Evolutionary conservation across 2,888 invertebrate species (phyloP).

Genomic region (Mesorhabditis sp.): DNA sequence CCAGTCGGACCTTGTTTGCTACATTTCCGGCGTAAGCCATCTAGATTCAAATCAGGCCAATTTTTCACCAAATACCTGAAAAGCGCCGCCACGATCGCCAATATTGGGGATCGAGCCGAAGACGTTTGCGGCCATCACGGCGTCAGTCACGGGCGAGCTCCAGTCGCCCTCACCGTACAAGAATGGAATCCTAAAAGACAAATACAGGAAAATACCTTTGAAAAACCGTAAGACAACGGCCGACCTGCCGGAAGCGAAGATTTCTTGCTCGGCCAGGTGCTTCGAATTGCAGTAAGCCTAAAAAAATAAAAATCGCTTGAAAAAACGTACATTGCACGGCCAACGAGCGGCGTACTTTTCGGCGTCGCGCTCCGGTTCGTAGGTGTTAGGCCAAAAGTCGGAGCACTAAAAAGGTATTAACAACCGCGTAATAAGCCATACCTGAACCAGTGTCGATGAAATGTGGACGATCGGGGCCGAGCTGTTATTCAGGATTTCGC

Average conservation of each 20-base stretch:
- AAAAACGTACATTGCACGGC: conserved; percentile 22
- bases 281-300: conserved; percentile 44
- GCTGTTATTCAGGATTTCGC: not conserved
- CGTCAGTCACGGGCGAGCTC: conserved; percentile 33
- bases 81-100: conserved; percentile 43
- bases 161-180: conserved; percentile 38
- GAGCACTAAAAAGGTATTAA: conserved; percentile 46
- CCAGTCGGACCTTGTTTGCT: conserved; percentile 32
- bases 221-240: conserved; percentile 20
- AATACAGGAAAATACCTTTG: not conserved
- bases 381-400: conserved; percentile 46
- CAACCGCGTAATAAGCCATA: conserved; percentile 21
- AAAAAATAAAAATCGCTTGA: conserved; percentile 9
- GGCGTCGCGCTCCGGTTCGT: conserved; percentile 33
- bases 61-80: conserved; percentile 34
- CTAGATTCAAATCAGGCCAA: conserved; percentile 17
- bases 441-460: not conserved
- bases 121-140: conserved; percentile 27
- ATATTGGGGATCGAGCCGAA: conserved; percentile 26
- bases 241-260: conserved; percentile 17
- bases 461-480: conserved; percentile 2
- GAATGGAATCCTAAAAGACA: not conserved
- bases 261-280: conserved; percentile 32
- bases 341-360: conserved; percentile 25
- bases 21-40: conserved; percentile 50